Evolutionary conservation across 30 jellyfish, hydroid and myxozoan species (phyloP).

Genomic region (Aurelia sp.): DNA sequence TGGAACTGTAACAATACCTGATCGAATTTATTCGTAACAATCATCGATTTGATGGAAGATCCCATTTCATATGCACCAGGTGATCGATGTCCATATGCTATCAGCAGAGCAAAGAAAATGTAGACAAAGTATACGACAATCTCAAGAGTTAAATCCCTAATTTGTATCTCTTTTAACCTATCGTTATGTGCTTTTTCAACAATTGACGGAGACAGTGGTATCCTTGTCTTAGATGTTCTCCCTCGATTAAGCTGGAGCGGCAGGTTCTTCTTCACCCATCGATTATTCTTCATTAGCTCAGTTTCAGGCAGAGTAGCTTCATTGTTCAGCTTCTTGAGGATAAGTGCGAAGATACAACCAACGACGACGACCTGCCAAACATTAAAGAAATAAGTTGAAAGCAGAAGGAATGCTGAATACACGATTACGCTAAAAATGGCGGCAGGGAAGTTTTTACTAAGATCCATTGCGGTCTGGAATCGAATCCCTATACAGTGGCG

Average conservation of each 20-base stretch:
- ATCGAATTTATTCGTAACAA: slow-evolving; percentile 68
- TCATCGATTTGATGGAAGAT: slow-evolving; percentile 30
- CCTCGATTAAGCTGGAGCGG: slow-evolving; percentile 18
- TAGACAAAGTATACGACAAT: slow-evolving; percentile 51
- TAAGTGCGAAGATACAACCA: slow-evolving; percentile 68
- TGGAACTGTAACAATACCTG: slow-evolving; percentile 28
- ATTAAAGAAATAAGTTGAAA: no score
- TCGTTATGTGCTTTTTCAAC: slow-evolving; percentile 54
- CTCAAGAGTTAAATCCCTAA: slow-evolving; percentile 61
- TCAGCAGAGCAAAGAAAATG: slow-evolving; percentile 63
- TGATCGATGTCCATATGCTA: slow-evolving; percentile 93
- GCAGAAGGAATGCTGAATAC: no score
- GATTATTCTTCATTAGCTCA: slow-evolving; percentile 33
- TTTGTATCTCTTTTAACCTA: slow-evolving; percentile 38
- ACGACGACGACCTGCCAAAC: slow-evolving; percentile 57
- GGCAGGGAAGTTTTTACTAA: no score
- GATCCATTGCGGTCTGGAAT: no score
- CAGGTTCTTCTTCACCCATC: slow-evolving; percentile 22
- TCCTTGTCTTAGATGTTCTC: slow-evolving; percentile 13
- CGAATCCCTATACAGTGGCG: no score
- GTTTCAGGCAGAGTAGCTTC: slow-evolving; percentile 64
- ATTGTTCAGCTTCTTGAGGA: slow-evolving; percentile 58
- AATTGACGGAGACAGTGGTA: slow-evolving; percentile 48
- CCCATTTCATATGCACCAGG: slow-evolving; percentile 81
- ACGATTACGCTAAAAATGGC: no score